Base-by-base conservation (phyloP, 2,113 vertebrate genomes). In the Eupsittula cactorum region DNA sequence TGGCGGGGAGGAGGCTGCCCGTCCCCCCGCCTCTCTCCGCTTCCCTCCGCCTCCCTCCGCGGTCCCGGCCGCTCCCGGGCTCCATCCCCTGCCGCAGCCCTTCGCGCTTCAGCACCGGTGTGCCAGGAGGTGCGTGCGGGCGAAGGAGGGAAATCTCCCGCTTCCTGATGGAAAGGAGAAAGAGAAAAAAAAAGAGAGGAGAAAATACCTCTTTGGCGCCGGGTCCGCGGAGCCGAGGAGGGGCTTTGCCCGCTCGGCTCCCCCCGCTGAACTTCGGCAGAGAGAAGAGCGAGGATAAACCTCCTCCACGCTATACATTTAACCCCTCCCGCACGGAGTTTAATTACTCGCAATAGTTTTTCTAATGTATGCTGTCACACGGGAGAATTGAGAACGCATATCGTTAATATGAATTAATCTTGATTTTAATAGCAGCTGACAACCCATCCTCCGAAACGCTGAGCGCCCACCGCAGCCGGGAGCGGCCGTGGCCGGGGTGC, bases 391-490 rank as follows among this genome's bases (percentile, higher is more conserved):
- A 97, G 97, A 95, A 97, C 93, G 98, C 98, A 98, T 98, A 97
- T 98, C 95, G 97, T 98, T 98, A 98, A 98, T 98, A 95, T 91
- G 97, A 98, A 98, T 98, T 98, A 98, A 98, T 98, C 98, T 98
- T 97, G 98, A 98, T 97, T 98, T 97, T 98, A 98, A 98, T 97
- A 88, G 95, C 97, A 93, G 93, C 97, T 98, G 98, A 98, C 98
- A 98, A 96, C 82, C 95, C 60, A 94, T 97, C 97, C 97, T 98
- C 97, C 97, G 95, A 98, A 98, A 97, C 97, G 97, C 97, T 23
- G 96, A 94, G 97, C 95, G 96, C 97, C 97, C 86, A 53, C 80
- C 96, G 95, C 91, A 94, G 91, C 88, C 96, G 95, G 96, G 93
- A 86, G 84, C 94, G 94, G 94, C 96, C 95, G 97, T 97, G 97